Evolutionary conservation across 2,888 invertebrate genomes (phyloP).

Genomic region (Orthonychiurus folsomi): DNA sequence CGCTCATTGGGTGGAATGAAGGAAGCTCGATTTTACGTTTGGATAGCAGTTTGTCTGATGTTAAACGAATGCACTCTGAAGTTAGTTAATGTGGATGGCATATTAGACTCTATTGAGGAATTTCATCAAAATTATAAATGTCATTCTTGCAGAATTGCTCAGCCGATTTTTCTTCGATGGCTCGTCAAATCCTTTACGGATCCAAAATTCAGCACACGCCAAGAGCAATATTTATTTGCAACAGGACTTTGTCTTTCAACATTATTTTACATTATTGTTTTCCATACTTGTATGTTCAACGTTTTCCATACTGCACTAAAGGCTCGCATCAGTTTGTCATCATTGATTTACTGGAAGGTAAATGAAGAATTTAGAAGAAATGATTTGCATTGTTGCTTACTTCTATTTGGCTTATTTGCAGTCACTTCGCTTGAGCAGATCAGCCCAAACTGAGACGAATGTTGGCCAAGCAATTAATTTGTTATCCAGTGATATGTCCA

Average conservation of each 20-base stretch:
- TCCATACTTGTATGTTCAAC: constrained; percentile 82
- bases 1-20: constrained; percentile 14
- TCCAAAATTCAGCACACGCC: background rate
- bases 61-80: constrained; percentile 9
- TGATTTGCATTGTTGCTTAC: background rate
- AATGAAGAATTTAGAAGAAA: background rate
- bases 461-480: constrained; percentile 89
- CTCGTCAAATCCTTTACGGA: background rate
- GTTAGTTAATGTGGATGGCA: constrained; percentile 1
- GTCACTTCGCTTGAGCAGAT: background rate
- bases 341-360: constrained; percentile 69
- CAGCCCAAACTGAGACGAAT: constrained; percentile 51
- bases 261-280: constrained; percentile 63
- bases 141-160: background rate
- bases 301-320: constrained; percentile 74
- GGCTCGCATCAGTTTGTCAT: constrained; percentile 68
- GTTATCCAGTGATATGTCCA: constrained; percentile 86
- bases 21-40: too few species aligned
- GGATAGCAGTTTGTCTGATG: too few species aligned
- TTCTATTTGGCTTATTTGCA: background rate
- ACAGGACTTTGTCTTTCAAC: constrained; percentile 43
- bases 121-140: background rate
- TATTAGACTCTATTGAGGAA: too few species aligned
- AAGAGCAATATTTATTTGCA: constrained; percentile 31
- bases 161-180: background rate